Conservation (phyloP, 2,888 invertebrate species). For the Halocaridina rubra region DNA sequence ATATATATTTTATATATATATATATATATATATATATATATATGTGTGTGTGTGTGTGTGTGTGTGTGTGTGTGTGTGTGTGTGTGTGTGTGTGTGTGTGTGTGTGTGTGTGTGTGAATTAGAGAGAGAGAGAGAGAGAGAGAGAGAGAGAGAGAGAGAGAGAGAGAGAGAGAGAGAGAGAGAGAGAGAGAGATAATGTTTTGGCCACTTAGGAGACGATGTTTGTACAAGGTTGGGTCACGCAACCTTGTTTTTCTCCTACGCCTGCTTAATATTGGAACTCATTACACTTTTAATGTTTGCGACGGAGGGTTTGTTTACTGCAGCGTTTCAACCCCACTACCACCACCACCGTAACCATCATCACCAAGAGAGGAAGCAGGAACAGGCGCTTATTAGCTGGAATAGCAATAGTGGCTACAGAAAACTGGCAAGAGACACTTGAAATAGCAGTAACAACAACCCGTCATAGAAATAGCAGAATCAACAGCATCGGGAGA, state of each 20-base stretch:
- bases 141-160: background rate
- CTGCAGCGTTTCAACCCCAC: background rate
- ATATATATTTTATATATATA: background rate
- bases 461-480: too few relatives aligned
- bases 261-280: conserved; percentile 17
- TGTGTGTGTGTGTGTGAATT: too few relatives aligned
- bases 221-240: conserved; percentile 12
- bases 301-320: conserved; percentile 14
- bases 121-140: too few relatives aligned
- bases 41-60: background rate
- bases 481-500: too few relatives aligned
- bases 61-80: conserved; percentile 15
- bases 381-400: background rate
- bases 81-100: conserved; percentile 33
- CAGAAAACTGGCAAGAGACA: background rate
- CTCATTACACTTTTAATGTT: conserved; percentile 6
- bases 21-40: too few relatives aligned
- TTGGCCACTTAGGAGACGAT: conserved; percentile 2
- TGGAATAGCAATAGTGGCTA: background rate
- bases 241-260: conserved; percentile 26
- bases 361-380: background rate
- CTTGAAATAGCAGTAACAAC: too few relatives aligned
- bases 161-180: background rate
- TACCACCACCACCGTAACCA: too few relatives aligned
- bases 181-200: background rate